Conservation (phyloP, 2,113 vertebrate species). For the Hiodon tergisus region DNA sequence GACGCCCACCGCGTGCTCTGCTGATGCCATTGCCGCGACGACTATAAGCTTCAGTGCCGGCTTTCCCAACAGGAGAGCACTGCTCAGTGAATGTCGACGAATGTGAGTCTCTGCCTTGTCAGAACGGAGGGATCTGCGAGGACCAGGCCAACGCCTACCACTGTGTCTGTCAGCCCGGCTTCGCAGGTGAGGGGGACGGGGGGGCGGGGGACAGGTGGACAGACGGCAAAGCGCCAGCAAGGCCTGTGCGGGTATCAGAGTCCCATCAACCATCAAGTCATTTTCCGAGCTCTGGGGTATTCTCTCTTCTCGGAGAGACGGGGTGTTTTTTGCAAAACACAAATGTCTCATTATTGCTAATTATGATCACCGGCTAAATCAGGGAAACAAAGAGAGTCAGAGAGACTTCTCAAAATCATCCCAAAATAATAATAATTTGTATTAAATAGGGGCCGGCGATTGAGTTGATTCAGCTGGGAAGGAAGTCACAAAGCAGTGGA, state of each 20-base stretch:
- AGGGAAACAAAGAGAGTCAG: slow-evolving; percentile 18
- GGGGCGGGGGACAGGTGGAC: no score
- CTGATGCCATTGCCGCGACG: neutral
- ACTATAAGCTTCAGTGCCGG: no score
- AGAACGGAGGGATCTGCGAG: slow-evolving; percentile 70
- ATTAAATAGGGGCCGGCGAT: neutral
- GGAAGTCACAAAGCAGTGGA: neutral
- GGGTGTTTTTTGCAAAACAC: neutral
- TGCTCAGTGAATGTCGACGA: slow-evolving; percentile 78
- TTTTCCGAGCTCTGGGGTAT: slow-evolving; percentile 45
- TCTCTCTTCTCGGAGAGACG: neutral
- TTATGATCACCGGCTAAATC: slow-evolving; percentile 60
- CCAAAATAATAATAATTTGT: neutral
- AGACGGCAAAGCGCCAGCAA: no score
- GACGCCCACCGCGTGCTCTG: neutral
- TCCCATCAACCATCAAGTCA: neutral
- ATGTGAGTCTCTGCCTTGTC: slow-evolving; percentile 75
- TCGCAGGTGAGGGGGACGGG: slow-evolving; percentile 66
- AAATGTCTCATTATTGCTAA: slow-evolving; percentile 64
- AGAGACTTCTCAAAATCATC: neutral
- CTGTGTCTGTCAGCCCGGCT: slow-evolving; percentile 75
- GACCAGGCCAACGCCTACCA: slow-evolving; percentile 73
- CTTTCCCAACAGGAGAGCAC: slow-evolving; percentile 65
- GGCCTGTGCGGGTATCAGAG: no score
- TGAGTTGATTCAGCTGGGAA: neutral